Percentiles rank a stretch among this genome's conserved stretches.
phyloP scores from a whole-genome alignment of 2,888 invertebrate species.

The Melieria omissa region DNA sequence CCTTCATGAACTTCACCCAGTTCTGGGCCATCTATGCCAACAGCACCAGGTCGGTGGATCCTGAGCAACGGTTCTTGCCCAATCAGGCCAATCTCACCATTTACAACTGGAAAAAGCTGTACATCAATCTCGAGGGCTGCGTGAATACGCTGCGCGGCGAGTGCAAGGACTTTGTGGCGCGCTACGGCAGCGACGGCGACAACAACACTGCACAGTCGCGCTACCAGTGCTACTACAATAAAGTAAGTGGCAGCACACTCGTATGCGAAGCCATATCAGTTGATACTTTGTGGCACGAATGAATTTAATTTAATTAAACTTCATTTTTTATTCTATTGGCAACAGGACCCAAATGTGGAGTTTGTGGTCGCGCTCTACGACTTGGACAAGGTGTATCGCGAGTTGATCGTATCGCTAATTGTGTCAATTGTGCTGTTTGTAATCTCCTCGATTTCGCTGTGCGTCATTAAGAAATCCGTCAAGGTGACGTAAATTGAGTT shows the following conservation, averaged over 20 bases:
- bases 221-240: conserved; percentile 85
- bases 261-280: too few species aligned
- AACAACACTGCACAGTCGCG: conserved; percentile 90
- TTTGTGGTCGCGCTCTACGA: conserved; percentile 86
- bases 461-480: conserved; percentile 78
- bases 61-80: conserved; percentile 71
- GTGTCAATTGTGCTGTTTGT: conserved; percentile 84
- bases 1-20: conserved; percentile 75
- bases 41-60: conserved; percentile 71
- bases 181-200: conserved; percentile 86
- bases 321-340: background rate
- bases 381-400: conserved; percentile 80
- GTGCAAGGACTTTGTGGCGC: conserved; percentile 86
- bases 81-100: conserved; percentile 75
- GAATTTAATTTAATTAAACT: too few species aligned
- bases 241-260: conserved; percentile 47
- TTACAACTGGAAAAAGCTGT: conserved; percentile 75
- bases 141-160: conserved; percentile 89
- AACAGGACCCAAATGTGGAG: conserved; percentile 50
- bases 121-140: conserved; percentile 89
- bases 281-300: too few species aligned
- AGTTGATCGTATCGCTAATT: conserved; percentile 81
- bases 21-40: conserved; percentile 74
- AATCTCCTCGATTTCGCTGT: conserved; percentile 83
- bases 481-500: conserved; percentile 56